phyloP scores from a whole-genome alignment of 2,113 vertebrate genomes.

The Bujurquina vittata region DNA sequence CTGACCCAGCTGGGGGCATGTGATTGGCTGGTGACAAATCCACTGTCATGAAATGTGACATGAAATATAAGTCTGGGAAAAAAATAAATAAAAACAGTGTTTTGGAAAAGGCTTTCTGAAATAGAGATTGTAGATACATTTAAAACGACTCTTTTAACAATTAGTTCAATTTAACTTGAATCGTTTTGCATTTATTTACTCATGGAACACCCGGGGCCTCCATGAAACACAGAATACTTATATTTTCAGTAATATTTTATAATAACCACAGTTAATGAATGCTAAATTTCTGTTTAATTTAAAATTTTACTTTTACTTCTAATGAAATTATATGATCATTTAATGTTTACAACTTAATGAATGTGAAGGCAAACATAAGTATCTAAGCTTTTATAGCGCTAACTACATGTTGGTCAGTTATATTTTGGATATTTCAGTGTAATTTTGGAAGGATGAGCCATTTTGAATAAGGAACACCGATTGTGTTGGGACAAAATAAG shows the following conservation, averaged over 20 bases:
- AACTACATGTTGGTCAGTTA: neutral
- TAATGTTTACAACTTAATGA: neutral
- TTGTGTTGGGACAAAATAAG: neutral
- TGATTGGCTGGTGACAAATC: conserved; percentile 6
- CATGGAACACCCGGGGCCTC: neutral
- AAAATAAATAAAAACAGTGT: neutral
- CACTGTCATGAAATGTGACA: neutral
- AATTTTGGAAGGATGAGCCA: neutral
- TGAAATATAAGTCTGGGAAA: neutral
- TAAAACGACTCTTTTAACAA: neutral
- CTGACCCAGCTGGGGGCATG: neutral
- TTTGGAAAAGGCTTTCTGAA: neutral
- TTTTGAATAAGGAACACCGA: neutral
- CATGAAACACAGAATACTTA: neutral
- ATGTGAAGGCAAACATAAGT: neutral
- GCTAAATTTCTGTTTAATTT: neutral
- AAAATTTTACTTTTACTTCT: neutral
- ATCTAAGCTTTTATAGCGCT: neutral
- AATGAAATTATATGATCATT: neutral
- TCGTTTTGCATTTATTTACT: neutral
- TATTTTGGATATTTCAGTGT: neutral
- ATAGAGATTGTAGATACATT: neutral
- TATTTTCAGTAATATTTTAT: neutral
- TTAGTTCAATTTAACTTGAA: neutral
- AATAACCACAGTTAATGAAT: neutral